Evolutionary conservation across 2,113 vertebrate genomes (phyloP).

Genomic region (Triplophysa siluroides): DNA sequence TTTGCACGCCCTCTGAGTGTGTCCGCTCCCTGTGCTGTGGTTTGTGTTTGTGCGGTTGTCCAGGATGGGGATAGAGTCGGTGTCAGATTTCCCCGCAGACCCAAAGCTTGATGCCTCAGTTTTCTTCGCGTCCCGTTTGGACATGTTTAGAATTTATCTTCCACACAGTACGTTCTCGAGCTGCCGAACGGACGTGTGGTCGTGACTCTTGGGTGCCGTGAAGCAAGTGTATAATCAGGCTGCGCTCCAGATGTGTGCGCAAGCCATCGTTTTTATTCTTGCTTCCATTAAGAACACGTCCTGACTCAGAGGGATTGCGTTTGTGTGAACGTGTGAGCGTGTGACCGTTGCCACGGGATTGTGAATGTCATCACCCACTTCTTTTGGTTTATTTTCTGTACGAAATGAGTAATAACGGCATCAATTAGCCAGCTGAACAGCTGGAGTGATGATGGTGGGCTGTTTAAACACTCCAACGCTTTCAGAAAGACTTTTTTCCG

Average conservation of each 20-base stretch:
- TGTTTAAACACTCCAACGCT: background rate
- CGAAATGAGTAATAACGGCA: slow-evolving; percentile 31
- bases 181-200: slow-evolving; percentile 15
- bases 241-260: slow-evolving; percentile 52
- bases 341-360: slow-evolving; percentile 10
- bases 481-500: background rate
- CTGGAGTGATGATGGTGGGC: slow-evolving; percentile 1
- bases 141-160: slow-evolving; percentile 55
- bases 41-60: slow-evolving; percentile 34
- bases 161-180: background rate
- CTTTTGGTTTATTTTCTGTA: slow-evolving; percentile 22
- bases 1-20: slow-evolving; percentile 55
- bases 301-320: background rate
- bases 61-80: slow-evolving; percentile 56
- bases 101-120: background rate
- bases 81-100: slow-evolving; percentile 57
- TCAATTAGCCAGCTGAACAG: slow-evolving; percentile 30
- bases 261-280: slow-evolving; percentile 18
- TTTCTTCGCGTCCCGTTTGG: slow-evolving; percentile 46
- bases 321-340: slow-evolving; percentile 8
- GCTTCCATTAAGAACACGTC: slow-evolving; percentile 16
- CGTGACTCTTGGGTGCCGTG: slow-evolving; percentile 28
- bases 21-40: slow-evolving; percentile 24
- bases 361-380: slow-evolving; percentile 37
- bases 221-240: slow-evolving; percentile 50